Conservation (phyloP, 2,797 vertebrate genomes). For the Scomberomorus guttatus region DNA sequence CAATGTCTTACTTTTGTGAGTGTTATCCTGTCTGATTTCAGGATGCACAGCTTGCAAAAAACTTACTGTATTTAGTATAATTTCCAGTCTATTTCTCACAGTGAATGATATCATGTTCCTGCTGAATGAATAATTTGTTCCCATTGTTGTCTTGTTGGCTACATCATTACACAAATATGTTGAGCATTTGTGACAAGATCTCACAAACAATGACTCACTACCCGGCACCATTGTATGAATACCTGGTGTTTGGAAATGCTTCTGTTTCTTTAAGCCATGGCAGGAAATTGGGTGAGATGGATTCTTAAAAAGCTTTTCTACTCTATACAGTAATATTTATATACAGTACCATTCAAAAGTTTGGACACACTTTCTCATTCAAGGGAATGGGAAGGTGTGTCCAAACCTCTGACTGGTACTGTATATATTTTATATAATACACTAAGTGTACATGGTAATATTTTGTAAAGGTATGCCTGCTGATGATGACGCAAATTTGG, state of each 20-base stretch:
- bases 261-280: conserved; percentile 49
- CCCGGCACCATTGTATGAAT: conserved; percentile 64
- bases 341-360: too few relatives aligned
- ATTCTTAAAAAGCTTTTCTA: conserved; percentile 31
- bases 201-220: conserved; percentile 72
- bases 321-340: not conserved
- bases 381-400: not conserved
- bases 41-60: not conserved
- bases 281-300: conserved; percentile 51
- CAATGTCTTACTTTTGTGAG: not conserved
- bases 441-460: not conserved
- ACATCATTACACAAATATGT: conserved; percentile 75
- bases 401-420: too few relatives aligned
- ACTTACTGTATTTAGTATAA: not conserved
- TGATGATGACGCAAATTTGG: not conserved
- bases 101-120: conserved; percentile 39
- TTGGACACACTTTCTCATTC: not conserved
- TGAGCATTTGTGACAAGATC: conserved; percentile 52
- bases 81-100: conserved; percentile 37
- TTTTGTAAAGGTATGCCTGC: not conserved
- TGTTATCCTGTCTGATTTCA: not conserved
- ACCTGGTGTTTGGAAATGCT: conserved; percentile 35
- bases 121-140: conserved; percentile 37
- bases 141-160: conserved; percentile 43
- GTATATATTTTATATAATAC: not conserved